Evolutionary conservation across 2,888 invertebrate genomes (phyloP).

Genomic region (Hoplodrina blanda): DNA sequence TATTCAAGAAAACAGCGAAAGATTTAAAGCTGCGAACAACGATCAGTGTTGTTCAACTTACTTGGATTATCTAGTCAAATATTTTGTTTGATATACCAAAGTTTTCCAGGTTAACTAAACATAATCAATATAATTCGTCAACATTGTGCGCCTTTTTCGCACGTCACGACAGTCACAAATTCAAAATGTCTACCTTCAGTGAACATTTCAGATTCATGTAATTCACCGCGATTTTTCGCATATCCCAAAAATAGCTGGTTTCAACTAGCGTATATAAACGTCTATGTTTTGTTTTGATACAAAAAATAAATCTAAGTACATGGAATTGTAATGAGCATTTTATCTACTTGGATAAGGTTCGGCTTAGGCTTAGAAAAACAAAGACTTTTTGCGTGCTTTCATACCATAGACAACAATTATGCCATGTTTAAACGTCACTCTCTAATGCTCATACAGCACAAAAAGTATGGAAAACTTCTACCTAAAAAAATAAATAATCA

Average conservation of each 20-base stretch:
- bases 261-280: not conserved
- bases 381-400: slow-evolving; percentile 31
- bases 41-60: not conserved
- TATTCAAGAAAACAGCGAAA: not conserved
- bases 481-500: slow-evolving; percentile 23
- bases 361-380: not conserved
- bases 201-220: slow-evolving; percentile 31
- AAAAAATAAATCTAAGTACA: slow-evolving; percentile 5
- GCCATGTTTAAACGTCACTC: slow-evolving; percentile 37
- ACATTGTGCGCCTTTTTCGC: slow-evolving; percentile 1
- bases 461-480: slow-evolving; percentile 52
- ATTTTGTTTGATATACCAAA: slow-evolving; percentile 31
- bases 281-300: slow-evolving; percentile 8
- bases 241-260: not conserved
- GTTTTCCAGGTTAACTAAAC: slow-evolving; percentile 32
- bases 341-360: not conserved
- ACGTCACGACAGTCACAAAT: slow-evolving; percentile 9
- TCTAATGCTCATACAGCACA: slow-evolving; percentile 42
- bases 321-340: slow-evolving; percentile 7
- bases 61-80: slow-evolving; percentile 8
- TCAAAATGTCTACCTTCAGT: slow-evolving; percentile 5
- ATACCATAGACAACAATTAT: slow-evolving; percentile 37
- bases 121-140: slow-evolving; percentile 28
- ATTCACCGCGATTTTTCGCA: slow-evolving; percentile 28
- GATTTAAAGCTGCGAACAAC: not conserved